Conservation (phyloP, 2,797 vertebrate species). For the Urosaurus nigricauda region DNA sequence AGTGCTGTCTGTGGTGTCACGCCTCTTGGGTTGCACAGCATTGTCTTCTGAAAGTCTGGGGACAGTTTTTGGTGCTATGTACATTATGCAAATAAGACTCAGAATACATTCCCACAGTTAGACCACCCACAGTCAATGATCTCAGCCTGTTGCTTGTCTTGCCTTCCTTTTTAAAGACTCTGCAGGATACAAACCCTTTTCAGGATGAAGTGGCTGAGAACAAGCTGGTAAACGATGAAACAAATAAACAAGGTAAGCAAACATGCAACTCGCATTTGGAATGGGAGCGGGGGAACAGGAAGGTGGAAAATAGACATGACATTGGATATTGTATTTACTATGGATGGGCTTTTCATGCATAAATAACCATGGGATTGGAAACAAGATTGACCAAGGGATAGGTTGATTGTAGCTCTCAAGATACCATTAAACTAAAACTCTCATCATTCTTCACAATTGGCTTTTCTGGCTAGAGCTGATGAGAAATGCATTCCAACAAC, state of each 20-base stretch:
- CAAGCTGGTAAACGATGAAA: constrained; percentile 47
- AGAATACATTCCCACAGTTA: neutral
- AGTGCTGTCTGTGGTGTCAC: neutral
- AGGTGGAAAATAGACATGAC: neutral
- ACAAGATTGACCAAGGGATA: neutral
- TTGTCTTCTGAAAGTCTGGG: neutral
- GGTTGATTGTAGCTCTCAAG: too few species aligned
- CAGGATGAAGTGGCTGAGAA: neutral
- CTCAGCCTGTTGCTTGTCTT: neutral
- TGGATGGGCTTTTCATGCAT: neutral
- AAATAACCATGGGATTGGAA: neutral
- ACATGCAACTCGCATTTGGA: neutral
- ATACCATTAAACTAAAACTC: too few species aligned
- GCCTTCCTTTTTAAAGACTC: neutral
- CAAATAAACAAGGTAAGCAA: neutral
- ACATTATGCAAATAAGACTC: constrained; percentile 1
- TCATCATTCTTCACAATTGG: too few species aligned
- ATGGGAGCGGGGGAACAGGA: too few species aligned
- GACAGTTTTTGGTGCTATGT: neutral
- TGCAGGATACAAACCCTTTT: fast-evolving
- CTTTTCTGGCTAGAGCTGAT: too few species aligned
- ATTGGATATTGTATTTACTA: neutral
- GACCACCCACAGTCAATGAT: neutral
- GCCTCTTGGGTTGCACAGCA: neutral
- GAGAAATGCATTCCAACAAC: too few species aligned